Conservation (phyloP, 2,888 invertebrate genomes). For the Lasioglossum marginatum region DNA sequence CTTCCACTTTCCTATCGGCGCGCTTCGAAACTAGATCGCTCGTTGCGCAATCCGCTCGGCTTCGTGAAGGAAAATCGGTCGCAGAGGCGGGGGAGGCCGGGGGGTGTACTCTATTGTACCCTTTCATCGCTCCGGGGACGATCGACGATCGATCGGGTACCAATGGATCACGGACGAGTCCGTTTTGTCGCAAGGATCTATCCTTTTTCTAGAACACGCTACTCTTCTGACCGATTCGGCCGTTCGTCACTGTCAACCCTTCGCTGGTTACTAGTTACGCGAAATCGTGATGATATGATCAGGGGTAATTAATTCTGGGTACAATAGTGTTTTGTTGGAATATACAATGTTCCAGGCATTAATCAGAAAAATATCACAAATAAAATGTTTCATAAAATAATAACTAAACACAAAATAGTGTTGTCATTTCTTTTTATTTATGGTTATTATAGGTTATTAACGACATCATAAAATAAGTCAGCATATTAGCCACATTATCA, state of each 20-base stretch:
- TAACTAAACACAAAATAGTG: no score
- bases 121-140: conserved; percentile 51
- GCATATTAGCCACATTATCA: no score
- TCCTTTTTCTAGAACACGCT: neutral
- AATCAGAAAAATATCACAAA: no score
- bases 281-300: neutral
- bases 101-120: conserved; percentile 38
- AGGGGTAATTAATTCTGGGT: no score
- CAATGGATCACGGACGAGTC: neutral
- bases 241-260: neutral
- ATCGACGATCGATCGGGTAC: conserved; percentile 25
- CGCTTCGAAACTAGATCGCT: conserved; percentile 53
- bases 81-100: neutral
- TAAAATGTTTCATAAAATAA: no score
- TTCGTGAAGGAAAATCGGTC: conserved; percentile 18
- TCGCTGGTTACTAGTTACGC: neutral
- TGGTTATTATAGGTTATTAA: no score
- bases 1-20: conserved; percentile 37
- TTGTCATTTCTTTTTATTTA: no score
- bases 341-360: no score
- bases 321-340: no score
- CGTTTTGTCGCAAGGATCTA: neutral
- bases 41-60: conserved; percentile 32
- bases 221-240: neutral
- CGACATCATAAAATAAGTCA: no score